A percentile compares a stretch with the other conserved stretches of the same genome.
These are phyloP conservation scores for Leucophora obtusa DNA, from an alignment of 2,888 invertebrate genomes.

Conservation along the genomic window DNA sequence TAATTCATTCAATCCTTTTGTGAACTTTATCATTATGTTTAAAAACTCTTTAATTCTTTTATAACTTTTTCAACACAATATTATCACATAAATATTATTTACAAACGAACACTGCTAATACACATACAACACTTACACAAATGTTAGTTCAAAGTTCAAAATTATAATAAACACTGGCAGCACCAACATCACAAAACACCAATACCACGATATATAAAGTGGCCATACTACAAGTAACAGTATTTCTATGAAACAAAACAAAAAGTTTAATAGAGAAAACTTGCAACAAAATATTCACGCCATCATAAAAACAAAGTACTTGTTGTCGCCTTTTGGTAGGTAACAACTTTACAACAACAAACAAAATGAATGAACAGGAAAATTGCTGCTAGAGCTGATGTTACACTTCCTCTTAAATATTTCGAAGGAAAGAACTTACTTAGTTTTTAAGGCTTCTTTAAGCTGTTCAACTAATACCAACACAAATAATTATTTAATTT, in stretches of 20 bases:
- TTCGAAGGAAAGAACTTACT: neutral
- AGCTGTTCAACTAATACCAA: constrained; percentile 39
- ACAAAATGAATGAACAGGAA: neutral
- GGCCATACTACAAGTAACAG: constrained; percentile 25
- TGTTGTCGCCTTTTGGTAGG: constrained; percentile 48
- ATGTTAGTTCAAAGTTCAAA: constrained; percentile 58
- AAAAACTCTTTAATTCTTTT: constrained; percentile 38
- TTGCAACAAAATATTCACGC: constrained; percentile 46
- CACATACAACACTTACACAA: neutral
- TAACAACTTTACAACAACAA: constrained; percentile 20
- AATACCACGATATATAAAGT: constrained; percentile 30
- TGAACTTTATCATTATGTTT: constrained; percentile 48
- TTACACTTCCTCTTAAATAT: constrained; percentile 25
- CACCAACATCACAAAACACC: neutral
- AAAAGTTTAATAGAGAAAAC: constrained; percentile 32
- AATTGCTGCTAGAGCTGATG: constrained; percentile 52
- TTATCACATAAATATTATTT: neutral
- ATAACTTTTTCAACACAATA: constrained; percentile 32
- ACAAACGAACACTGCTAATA: neutral
- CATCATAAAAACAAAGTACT: constrained; percentile 53
- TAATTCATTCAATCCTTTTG: constrained; percentile 19
- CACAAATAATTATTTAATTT: constrained; percentile 51
- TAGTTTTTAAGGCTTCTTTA: constrained; percentile 47
- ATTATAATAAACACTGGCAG: constrained; percentile 27
- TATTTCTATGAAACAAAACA: neutral